Percentiles rank a stretch among this genome's conserved stretches.
Conservation (phyloP, 1,140 invertebrate genomes). For the Magallana angulata region DNA sequence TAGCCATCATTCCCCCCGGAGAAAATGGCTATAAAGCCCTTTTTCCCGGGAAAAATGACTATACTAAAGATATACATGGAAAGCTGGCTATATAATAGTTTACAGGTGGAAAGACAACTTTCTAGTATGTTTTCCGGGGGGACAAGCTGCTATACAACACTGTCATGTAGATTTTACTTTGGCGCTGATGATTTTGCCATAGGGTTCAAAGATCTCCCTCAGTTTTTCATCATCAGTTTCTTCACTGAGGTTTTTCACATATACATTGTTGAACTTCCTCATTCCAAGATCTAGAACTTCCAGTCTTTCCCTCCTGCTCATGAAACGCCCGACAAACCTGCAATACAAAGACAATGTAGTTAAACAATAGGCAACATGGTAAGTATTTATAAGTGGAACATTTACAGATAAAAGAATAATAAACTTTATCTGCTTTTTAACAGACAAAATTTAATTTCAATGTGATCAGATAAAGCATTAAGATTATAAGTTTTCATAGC, state of each 20-base stretch:
- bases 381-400: too few species aligned
- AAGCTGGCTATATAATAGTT: too few species aligned
- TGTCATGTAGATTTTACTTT: slow-evolving; percentile 81
- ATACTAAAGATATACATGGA: too few species aligned
- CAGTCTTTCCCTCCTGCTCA: slow-evolving; percentile 97
- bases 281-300: slow-evolving; percentile 97
- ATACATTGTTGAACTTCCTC: slow-evolving; percentile 99
- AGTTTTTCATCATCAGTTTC: slow-evolving; percentile 96
- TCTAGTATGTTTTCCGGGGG: too few species aligned
- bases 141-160: too few species aligned
- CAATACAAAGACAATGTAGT: too few species aligned
- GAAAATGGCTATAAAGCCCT: too few species aligned
- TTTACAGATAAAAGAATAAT: background rate
- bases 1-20: too few species aligned
- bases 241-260: slow-evolving; percentile 99
- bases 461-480: slow-evolving; percentile 6
- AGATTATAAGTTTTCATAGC: background rate
- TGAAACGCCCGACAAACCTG: slow-evolving; percentile 96
- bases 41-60: too few species aligned
- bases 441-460: too few species aligned
- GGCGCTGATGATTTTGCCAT: slow-evolving; percentile 95
- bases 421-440: background rate
- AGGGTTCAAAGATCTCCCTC: slow-evolving; percentile 95
- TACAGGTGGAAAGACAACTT: too few species aligned
- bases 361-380: too few species aligned